phyloP scores from a whole-genome alignment of 2,888 invertebrate genomes.

The Lasius platythorax region DNA sequence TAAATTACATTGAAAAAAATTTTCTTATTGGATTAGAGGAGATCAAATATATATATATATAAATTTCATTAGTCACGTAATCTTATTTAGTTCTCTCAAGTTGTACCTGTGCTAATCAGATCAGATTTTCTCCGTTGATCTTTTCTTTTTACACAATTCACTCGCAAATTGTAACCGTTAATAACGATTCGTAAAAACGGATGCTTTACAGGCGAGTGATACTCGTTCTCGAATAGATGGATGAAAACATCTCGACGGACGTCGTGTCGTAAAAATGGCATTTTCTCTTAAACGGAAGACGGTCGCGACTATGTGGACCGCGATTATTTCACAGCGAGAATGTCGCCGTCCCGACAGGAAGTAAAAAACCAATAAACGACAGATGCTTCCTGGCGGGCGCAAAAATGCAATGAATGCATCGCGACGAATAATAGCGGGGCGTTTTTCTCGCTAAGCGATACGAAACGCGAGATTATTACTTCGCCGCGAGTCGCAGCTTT shows the following conservation, averaged over 20 bases:
- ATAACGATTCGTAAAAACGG: neutral
- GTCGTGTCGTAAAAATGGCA: slow-evolving; percentile 18
- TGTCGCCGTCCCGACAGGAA: slow-evolving; percentile 45
- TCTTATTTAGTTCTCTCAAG: neutral
- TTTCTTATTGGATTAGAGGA: neutral
- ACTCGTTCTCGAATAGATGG: slow-evolving; percentile 6
- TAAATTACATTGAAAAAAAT: neutral
- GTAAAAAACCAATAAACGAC: slow-evolving; percentile 55
- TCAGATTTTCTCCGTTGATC: neutral
- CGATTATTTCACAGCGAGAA: slow-evolving; percentile 48
- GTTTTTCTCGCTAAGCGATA: slow-evolving; percentile 27
- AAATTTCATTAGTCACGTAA: neutral
- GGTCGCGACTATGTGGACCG: slow-evolving; percentile 3
- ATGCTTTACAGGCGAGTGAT: neutral
- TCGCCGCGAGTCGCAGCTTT: slow-evolving; percentile 24
- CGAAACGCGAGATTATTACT: slow-evolving; percentile 28
- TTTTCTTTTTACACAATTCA: neutral
- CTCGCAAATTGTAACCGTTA: neutral
- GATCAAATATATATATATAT: neutral
- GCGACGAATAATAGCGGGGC: slow-evolving; percentile 43
- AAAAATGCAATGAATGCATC: slow-evolving; percentile 34
- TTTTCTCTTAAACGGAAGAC: slow-evolving; percentile 49
- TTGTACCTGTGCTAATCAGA: neutral
- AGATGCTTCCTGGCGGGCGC: slow-evolving; percentile 15
- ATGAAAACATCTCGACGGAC: neutral